Conservation (phyloP, 1,140 invertebrate species). For the Drosophila kepulauana region DNA sequence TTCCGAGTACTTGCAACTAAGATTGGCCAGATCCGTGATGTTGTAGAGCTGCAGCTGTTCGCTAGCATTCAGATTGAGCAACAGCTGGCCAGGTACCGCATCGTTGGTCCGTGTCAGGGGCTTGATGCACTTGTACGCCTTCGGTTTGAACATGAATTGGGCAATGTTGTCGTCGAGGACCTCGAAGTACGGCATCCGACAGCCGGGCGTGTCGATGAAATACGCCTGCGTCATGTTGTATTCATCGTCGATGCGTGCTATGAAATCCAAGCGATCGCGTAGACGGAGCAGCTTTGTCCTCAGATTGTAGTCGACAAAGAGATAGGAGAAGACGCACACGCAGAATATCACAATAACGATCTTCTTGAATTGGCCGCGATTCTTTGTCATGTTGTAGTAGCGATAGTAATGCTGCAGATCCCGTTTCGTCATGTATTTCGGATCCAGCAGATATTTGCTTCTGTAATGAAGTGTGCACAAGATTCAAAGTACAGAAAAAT, state of each 20-base stretch:
- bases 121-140: slow-evolving; percentile 85
- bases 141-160: slow-evolving; percentile 83
- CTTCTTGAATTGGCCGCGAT: slow-evolving; percentile 76
- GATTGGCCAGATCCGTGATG: slow-evolving; percentile 82
- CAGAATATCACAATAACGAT: slow-evolving; percentile 74
- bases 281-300: slow-evolving; percentile 69
- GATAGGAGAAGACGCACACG: slow-evolving; percentile 77
- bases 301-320: slow-evolving; percentile 80
- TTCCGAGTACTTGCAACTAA: slow-evolving; percentile 88
- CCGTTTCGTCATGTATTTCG: slow-evolving; percentile 80
- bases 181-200: slow-evolving; percentile 91
- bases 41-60: slow-evolving; percentile 88
- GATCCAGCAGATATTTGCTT: slow-evolving; percentile 78
- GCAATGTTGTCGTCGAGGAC: slow-evolving; percentile 88
- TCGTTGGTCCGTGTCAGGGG: slow-evolving; percentile 81
- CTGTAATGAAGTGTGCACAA: slow-evolving; percentile 41
- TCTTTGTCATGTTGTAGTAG: slow-evolving; percentile 73
- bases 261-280: slow-evolving; percentile 75
- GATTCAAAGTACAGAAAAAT: background rate
- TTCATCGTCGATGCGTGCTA: slow-evolving; percentile 69
- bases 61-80: slow-evolving; percentile 88
- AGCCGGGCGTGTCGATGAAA: slow-evolving; percentile 90
- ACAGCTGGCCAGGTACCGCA: slow-evolving; percentile 69
- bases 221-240: slow-evolving; percentile 83
- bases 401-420: slow-evolving; percentile 80